A percentile compares a stretch with the other conserved stretches of the same genome.
Conservation (phyloP, 1,140 invertebrate genomes). For the Tetragonula clypearis region DNA sequence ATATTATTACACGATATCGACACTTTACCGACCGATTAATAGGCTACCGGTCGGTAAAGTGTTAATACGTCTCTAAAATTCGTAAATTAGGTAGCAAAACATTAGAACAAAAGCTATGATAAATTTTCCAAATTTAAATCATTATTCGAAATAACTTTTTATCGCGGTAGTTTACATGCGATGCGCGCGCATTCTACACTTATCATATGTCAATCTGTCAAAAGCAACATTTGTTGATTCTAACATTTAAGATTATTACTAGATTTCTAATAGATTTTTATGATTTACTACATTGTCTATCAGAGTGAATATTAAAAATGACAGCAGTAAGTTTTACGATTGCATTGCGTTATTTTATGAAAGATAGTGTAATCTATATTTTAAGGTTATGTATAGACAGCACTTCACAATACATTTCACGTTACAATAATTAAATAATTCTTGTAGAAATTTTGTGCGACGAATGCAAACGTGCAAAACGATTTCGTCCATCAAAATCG, state of each 20-base stretch:
- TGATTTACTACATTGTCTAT: neutral
- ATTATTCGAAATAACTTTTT: too few species aligned
- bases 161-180: neutral
- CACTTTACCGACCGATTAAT: too few species aligned
- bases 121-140: neutral
- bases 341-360: neutral
- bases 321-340: conserved; percentile 50
- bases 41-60: too few species aligned
- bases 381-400: conserved; percentile 28
- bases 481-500: too few species aligned
- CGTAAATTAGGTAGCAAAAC: neutral
- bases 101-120: neutral
- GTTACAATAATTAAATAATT: too few species aligned
- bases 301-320: conserved; percentile 40
- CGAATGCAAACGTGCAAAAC: too few species aligned
- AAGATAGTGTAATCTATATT: neutral
- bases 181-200: conserved; percentile 8
- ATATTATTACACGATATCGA: too few species aligned
- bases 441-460: too few species aligned
- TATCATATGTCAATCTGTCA: conserved; percentile 31
- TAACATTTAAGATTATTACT: neutral
- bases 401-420: too few species aligned
- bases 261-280: neutral
- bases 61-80: neutral
- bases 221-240: neutral